Evolutionary conservation across 2,113 vertebrate species (phyloP).

Genomic region (Dicrurus megarhynchus): DNA sequence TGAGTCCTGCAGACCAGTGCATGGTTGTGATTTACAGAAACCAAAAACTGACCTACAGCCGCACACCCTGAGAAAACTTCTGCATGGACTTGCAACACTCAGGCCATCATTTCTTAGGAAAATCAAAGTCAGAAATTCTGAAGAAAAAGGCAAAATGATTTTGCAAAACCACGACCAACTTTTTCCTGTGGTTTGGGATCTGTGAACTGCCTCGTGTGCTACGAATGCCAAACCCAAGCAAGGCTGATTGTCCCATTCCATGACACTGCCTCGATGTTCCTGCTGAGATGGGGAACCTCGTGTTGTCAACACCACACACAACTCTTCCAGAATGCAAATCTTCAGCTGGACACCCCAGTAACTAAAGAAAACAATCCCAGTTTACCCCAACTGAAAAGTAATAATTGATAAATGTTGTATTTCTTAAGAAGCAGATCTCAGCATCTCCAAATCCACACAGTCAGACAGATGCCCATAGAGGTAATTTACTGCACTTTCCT

Average conservation of each 20-base stretch:
- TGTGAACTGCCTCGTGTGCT: background rate
- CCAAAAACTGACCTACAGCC: fast-evolving
- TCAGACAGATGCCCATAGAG: background rate
- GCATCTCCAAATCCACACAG: background rate
- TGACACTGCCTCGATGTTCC: background rate
- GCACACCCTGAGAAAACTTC: fast-evolving
- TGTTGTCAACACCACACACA: background rate
- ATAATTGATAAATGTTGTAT: background rate
- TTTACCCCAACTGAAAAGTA: background rate
- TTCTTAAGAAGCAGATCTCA: background rate
- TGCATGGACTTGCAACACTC: background rate
- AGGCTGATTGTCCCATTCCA: background rate
- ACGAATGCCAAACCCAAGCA: background rate
- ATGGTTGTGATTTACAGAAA: background rate
- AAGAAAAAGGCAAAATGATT: background rate
- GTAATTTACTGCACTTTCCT: background rate
- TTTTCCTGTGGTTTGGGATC: background rate
- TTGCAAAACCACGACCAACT: background rate
- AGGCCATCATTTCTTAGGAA: background rate
- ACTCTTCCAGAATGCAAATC: background rate
- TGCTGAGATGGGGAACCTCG: background rate
- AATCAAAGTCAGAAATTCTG: background rate
- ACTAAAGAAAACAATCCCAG: background rate
- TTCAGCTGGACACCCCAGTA: background rate
- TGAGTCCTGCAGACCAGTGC: background rate